Base-by-base conservation (phyloP, 1,140 invertebrate genomes). In the Apis cerana region DNA sequence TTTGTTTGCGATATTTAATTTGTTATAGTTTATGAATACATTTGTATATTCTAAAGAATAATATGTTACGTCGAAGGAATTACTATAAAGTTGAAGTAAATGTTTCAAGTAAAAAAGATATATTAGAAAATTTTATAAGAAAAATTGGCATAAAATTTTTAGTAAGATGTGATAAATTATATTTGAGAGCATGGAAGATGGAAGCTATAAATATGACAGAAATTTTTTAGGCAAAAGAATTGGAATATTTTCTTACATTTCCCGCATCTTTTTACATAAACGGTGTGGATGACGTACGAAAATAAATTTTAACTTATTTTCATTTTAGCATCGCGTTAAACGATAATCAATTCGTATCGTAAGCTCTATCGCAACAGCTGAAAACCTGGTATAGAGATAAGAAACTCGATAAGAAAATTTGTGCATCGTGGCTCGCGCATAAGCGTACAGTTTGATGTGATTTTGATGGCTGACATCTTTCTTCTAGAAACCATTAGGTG, bases 311-410 rank as follows among this genome's bases (percentile, higher is more conserved):
- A n/a, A n/a, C 21, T 50, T 15, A 69, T 17, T 43, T 12, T 1
- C 11, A 19, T 48, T 17, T 23, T 23, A 69, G 10, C 8, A 11
- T 23, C 27, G n/a, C 10, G n/a, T 64, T 64, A 50, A 64, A 64
- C 59, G 48, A 21, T 54, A 65, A 54, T 52, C 74, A 65, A 76
- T 64, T 64, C 48, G 7, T 52, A 76, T 76, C 43, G 33, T 48
- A 75, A 19, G 2, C 15, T 52, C 48, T 64, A 52, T 62, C 19
- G 2, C 17, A 48, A 10, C 56, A 27, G 72, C 13, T 75, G 12
- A 23, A 23, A 48, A 17, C 2, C 3, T 12, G 3, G 70, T 61
- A 5, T 50, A 62, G n/a, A 50, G 70, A 5, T 21, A 71, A 33
- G 23, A 43, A 56, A 19, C 10, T 5, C 23, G 72, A 75, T 61